A percentile compares a stretch with the other conserved stretches of the same genome.
These are phyloP conservation scores for Fragum whitleyi DNA, from an alignment of 2,888 invertebrate species.

Conservation along the genomic window DNA sequence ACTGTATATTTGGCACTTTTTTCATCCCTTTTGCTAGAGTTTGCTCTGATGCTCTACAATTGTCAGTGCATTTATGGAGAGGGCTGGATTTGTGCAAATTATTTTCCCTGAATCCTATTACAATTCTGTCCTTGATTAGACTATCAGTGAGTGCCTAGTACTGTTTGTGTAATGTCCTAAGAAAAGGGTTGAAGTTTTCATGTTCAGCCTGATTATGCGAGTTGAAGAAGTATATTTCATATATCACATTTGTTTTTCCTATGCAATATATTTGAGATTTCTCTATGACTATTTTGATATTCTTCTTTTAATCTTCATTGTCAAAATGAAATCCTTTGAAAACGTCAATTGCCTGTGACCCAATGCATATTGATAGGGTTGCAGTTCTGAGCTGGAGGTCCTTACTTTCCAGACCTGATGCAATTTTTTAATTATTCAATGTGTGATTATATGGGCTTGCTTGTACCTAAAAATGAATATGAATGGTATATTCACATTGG, in stretches of 20 bases:
- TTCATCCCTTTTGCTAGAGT: constrained; percentile 20
- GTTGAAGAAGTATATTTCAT: constrained; percentile 60
- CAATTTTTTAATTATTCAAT: too few species aligned
- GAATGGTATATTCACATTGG: too few species aligned
- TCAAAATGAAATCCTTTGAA: constrained; percentile 46
- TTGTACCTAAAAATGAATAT: too few species aligned
- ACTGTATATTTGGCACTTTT: constrained; percentile 5
- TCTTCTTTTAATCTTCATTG: constrained; percentile 31
- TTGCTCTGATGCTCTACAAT: constrained; percentile 22
- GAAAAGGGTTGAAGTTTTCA: constrained; percentile 12
- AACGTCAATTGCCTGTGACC: constrained; percentile 35
- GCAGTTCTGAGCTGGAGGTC: constrained; percentile 32
- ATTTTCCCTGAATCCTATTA: constrained; percentile 23
- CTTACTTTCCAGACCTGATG: constrained; percentile 25
- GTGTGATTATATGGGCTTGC: too few species aligned
- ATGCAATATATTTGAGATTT: constrained; percentile 43
- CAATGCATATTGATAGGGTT: constrained; percentile 41
- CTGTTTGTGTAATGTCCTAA: neutral
- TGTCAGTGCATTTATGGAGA: constrained; percentile 20
- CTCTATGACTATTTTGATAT: constrained; percentile 35
- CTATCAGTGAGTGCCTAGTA: constrained; percentile 1
- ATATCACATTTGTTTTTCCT: constrained; percentile 15
- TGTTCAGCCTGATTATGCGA: constrained; percentile 15
- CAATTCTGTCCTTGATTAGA: constrained; percentile 28
- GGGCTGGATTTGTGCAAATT: neutral